Percentiles rank a stretch among this genome's conserved stretches.
These are phyloP conservation scores for Epizoanthus fatuus DNA, from an alignment of 92 coral and sea anemone genomes.

Conservation along the genomic window DNA sequence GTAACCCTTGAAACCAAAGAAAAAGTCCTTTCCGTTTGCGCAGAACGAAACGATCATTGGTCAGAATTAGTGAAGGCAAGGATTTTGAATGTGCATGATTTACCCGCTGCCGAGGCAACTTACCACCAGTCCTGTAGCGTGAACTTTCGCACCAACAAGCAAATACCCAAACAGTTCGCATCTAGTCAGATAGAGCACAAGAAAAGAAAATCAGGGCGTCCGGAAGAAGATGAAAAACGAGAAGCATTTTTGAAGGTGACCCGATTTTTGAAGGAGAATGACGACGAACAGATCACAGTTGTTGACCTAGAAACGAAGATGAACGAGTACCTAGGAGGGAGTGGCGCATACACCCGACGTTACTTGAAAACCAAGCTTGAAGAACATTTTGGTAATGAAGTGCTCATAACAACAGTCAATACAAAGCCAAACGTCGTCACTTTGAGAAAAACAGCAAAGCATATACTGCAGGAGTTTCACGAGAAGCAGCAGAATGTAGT, in stretches of 20 bases:
- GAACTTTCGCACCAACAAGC: constrained; percentile 23
- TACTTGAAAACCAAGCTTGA: constrained; percentile 55
- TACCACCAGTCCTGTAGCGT: constrained; percentile 39
- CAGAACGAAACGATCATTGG: constrained; percentile 33
- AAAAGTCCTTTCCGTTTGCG: neutral
- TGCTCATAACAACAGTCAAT: constrained; percentile 50
- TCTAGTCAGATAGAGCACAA: constrained; percentile 28
- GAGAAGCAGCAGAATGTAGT: constrained; percentile 11
- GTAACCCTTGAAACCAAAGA: constrained; percentile 36
- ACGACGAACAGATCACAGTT: constrained; percentile 56
- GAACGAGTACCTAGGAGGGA: constrained; percentile 48
- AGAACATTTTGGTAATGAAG: constrained; percentile 58
- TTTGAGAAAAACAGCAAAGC: constrained; percentile 37
- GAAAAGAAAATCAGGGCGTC: constrained; percentile 66
- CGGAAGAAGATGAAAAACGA: constrained; percentile 47
- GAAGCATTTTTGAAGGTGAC: constrained; percentile 58
- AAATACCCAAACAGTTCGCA: constrained; percentile 44
- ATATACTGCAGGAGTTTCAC: constrained; percentile 61
- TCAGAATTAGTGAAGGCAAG: constrained; percentile 42
- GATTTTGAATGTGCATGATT: constrained; percentile 20
- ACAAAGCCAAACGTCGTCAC: constrained; percentile 66
- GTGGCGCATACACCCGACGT: constrained; percentile 34
- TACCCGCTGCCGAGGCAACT: constrained; percentile 32
- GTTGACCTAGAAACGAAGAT: constrained; percentile 42
- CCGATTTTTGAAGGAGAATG: constrained; percentile 38